phyloP scores from a whole-genome alignment of 2,113 vertebrate genomes.

The Gyps fulvus region DNA sequence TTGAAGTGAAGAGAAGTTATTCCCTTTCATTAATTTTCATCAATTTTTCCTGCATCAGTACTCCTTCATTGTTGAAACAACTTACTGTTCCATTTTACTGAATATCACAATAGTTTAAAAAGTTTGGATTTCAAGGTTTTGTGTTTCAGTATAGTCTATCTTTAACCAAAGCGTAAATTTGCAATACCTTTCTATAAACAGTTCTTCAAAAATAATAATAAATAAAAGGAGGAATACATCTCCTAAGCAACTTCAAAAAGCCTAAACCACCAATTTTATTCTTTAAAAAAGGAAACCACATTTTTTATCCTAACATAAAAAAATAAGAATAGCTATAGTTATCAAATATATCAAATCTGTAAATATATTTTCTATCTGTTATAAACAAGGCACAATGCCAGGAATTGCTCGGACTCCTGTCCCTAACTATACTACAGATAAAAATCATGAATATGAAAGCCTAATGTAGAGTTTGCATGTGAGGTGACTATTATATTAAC shows the following conservation, averaged over 20 bases:
- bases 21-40: not conserved
- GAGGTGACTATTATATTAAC: not conserved
- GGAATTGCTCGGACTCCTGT: not conserved
- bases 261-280: not conserved
- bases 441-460: not conserved
- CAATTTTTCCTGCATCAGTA: not conserved
- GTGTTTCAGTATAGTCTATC: not conserved
- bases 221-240: not conserved
- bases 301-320: not conserved
- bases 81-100: not conserved
- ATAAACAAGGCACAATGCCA: not conserved
- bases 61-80: not conserved
- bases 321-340: not conserved
- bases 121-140: not conserved
- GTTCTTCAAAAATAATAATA: not conserved
- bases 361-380: not conserved
- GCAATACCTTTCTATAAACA: not conserved
- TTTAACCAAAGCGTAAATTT: not conserved
- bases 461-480: not conserved
- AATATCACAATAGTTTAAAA: not conserved
- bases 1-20: not conserved
- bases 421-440: not conserved
- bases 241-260: not conserved
- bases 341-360: not conserved
- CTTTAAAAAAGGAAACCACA: not conserved